Percentiles rank a stretch among this genome's conserved stretches.
These are phyloP conservation scores for Myripristis murdjan DNA, from an alignment of 2,797 vertebrate species.

Conservation along the genomic window DNA sequence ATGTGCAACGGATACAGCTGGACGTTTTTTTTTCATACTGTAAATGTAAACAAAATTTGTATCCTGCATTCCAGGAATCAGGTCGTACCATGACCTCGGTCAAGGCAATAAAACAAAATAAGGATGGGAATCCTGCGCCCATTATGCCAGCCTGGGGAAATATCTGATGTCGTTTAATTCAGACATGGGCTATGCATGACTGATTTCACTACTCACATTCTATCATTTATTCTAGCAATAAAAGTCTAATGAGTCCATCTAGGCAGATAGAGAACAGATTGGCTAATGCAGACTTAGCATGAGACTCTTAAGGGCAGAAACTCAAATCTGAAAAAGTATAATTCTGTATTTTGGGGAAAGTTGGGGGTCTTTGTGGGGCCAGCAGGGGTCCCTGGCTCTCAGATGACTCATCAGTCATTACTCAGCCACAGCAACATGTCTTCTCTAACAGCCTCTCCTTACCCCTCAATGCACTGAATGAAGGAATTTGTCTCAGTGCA, in stretches of 20 bases:
- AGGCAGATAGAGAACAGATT: constrained; percentile 9
- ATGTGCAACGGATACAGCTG: background rate
- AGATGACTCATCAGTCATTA: constrained; percentile 67
- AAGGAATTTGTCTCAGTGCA: constrained; percentile 54
- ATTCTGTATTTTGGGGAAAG: constrained; percentile 12
- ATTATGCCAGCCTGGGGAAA: constrained; percentile 4
- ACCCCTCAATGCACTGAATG: constrained; percentile 38
- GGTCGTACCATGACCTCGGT: background rate
- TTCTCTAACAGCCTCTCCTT: constrained; percentile 52
- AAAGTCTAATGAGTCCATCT: constrained; percentile 11
- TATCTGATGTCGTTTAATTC: background rate
- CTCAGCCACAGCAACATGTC: constrained; percentile 43
- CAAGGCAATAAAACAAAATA: background rate
- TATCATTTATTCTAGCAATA: background rate
- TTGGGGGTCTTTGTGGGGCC: constrained; percentile 9
- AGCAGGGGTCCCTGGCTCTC: background rate
- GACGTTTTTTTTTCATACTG: background rate
- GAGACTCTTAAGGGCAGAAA: background rate
- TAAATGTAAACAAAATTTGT: no score
- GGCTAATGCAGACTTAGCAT: background rate
- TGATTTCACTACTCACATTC: background rate
- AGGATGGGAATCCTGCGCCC: background rate
- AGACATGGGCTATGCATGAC: constrained; percentile 6
- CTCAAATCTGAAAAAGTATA: constrained; percentile 12
- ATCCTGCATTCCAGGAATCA: background rate